Base-by-base conservation (phyloP, 92 coral and sea anemone species). In the Epizoanthus ramosus region DNA sequence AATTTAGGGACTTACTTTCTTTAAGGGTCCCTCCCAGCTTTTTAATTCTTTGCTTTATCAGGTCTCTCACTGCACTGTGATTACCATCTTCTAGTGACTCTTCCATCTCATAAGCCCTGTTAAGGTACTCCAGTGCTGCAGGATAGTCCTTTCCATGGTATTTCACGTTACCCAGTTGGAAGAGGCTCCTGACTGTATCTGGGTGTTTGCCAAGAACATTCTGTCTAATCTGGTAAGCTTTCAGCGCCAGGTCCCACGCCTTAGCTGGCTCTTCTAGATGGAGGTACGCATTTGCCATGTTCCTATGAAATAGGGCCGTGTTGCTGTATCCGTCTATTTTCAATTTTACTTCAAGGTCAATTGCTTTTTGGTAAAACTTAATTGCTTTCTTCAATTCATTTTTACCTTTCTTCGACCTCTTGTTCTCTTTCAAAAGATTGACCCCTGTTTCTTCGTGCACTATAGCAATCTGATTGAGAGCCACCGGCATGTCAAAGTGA, bases 31-130 rank as follows among this genome's bases (percentile, higher is more conserved):
- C 45, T 54, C 60, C 41, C 45, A 80, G 1, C 45, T 52, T 12
- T 17, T 63, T 22, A 33, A 90, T 63, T 35, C 84, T 86, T 9
- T 43, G 0, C 50, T 43, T 43, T 43, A 9, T 43, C 50, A 43
- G 9, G 10, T 73, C 80, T 39, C 73, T 52, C 3, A 90, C 88
- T 23, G 76, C 88, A 39, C 93, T 90, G 63, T 73, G 86, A 63
- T 90, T 76, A 0, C 93, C 93, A 15, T 28, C 83, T 16, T 84
- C 86, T 41, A 90, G 63, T 0, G 80, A 75, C 37, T 79, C 70
- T 50, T 90, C 93, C 89, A 90, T 87, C 47, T 66, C 75, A 58
- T 87, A 87, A 5, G 93, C 93, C 52, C 84, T 81, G 60, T 79
- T 71, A 59, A 80, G 79, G 39, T 73, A 87, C 73, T 87, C 75